Conservation (phyloP, 2,113 vertebrate species). For the Parotia lawesii region DNA sequence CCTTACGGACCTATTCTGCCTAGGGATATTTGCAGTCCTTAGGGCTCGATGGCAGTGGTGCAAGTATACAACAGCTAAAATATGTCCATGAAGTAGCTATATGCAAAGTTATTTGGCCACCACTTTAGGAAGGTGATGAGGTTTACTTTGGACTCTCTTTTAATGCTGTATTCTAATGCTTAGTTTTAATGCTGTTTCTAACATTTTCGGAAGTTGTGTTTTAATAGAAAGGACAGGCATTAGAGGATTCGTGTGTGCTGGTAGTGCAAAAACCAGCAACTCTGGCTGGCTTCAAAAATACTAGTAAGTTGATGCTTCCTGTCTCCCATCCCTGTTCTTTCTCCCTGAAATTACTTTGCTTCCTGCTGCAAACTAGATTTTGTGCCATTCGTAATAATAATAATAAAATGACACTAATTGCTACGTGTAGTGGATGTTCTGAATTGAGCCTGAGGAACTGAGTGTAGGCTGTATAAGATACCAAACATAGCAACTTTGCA, state of each 20-base stretch:
- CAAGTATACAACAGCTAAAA: neutral
- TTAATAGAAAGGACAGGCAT: neutral
- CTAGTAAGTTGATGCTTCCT: conserved; percentile 17
- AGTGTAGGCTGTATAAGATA: conserved; percentile 50
- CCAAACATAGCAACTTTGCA: conserved; percentile 44
- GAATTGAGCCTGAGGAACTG: conserved; percentile 53
- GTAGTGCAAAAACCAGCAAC: neutral
- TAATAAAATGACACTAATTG: conserved; percentile 42
- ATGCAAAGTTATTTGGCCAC: neutral
- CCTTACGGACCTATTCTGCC: neutral
- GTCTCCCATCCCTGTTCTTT: conserved; percentile 34
- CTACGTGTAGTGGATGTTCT: conserved; percentile 12
- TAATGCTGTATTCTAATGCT: neutral
- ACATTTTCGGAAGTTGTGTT: neutral
- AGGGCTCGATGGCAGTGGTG: accelerated
- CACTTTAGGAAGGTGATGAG: neutral
- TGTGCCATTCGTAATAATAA: conserved; percentile 24
- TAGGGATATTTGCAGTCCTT: neutral
- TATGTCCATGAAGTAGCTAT: neutral
- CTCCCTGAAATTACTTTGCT: conserved; percentile 53
- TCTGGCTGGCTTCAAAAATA: neutral
- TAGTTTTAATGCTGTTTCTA: neutral
- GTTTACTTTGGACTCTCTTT: neutral
- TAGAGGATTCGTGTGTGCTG: neutral
- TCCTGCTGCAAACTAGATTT: conserved; percentile 61